A percentile compares a stretch with the other conserved stretches of the same genome.
Conservation (phyloP, 2,888 invertebrate genomes). For the Ametastegia equiseti region DNA sequence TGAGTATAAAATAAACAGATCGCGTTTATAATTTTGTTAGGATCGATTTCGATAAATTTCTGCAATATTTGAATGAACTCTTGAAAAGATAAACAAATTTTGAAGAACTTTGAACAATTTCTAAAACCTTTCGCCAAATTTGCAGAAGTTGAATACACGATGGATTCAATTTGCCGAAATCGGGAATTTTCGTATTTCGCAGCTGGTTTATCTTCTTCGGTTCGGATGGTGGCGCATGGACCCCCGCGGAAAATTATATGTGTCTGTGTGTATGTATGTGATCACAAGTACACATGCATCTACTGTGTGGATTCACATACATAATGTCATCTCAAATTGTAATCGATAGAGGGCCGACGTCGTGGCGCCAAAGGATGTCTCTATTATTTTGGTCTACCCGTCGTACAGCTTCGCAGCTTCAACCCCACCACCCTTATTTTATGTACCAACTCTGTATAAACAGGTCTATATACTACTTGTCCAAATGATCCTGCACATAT, state of each 20-base stretch:
- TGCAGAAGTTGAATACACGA: background rate
- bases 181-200: background rate
- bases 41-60: too few species aligned
- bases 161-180: background rate
- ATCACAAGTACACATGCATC: background rate
- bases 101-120: too few species aligned
- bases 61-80: too few species aligned
- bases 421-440: too few species aligned
- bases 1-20: too few species aligned
- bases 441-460: slow-evolving; percentile 29
- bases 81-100: too few species aligned
- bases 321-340: slow-evolving; percentile 59
- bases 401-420: slow-evolving; percentile 40
- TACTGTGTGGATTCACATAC: background rate
- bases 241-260: background rate
- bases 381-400: slow-evolving; percentile 52
- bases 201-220: background rate
- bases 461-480: slow-evolving; percentile 25
- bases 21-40: too few species aligned
- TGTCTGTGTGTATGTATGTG: background rate
- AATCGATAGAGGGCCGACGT: slow-evolving; percentile 70
- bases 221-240: slow-evolving; percentile 5
- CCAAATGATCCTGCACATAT: background rate
- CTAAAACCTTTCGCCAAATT: background rate
- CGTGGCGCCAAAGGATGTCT: slow-evolving; percentile 67